Evolutionary conservation across 2,888 invertebrate genomes (phyloP).

Genomic region (Plagodis pulveraria): DNA sequence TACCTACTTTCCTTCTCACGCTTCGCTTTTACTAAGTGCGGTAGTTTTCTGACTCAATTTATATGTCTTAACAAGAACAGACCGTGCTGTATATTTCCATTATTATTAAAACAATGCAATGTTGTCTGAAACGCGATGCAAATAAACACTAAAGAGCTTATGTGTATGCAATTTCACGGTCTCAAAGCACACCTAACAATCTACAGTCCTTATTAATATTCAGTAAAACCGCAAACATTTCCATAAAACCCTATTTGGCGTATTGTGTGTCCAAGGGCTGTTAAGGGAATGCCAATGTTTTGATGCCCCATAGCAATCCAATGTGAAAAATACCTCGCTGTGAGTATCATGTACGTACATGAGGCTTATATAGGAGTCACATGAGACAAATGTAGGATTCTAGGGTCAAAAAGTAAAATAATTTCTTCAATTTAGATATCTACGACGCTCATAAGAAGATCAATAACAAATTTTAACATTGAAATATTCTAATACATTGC

Average conservation of each 20-base stretch:
- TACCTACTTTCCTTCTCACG: too few relatives aligned
- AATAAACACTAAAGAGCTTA: conserved; percentile 25
- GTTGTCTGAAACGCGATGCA: conserved; percentile 4
- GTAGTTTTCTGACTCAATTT: not conserved
- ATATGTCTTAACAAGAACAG: not conserved
- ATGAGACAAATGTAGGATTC: too few relatives aligned
- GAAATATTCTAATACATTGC: too few relatives aligned
- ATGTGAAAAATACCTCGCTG: conserved; percentile 15
- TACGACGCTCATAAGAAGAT: too few relatives aligned
- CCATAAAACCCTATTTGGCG: conserved; percentile 31
- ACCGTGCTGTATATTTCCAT: conserved; percentile 5
- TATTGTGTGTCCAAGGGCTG: conserved; percentile 21
- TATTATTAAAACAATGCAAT: conserved; percentile 7
- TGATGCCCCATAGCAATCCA: conserved; percentile 14
- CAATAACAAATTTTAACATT: too few relatives aligned
- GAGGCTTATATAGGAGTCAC: too few relatives aligned
- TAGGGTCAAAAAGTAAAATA: too few relatives aligned
- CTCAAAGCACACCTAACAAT: conserved; percentile 23
- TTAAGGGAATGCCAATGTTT: conserved; percentile 33
- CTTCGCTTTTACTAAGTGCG: too few relatives aligned
- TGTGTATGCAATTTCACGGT: conserved; percentile 29
- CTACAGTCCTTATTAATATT: conserved; percentile 21
- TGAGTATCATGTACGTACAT: not conserved
- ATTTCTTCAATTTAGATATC: too few relatives aligned
- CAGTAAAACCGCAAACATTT: conserved; percentile 25